Conservation (phyloP, 1,140 invertebrate genomes). For the Sitobion miscanthi region DNA sequence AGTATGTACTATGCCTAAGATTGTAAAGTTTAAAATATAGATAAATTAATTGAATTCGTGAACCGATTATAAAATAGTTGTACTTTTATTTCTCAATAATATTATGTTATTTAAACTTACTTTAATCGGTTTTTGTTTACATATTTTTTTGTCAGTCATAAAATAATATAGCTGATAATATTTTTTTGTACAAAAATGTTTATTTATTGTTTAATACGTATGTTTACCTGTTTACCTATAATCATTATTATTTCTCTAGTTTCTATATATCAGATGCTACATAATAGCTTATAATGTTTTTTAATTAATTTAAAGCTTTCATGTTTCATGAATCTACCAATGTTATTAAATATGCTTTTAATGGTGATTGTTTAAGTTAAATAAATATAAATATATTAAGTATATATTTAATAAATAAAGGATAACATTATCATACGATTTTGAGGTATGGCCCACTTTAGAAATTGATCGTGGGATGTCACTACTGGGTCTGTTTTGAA, state of each 20-base stretch:
- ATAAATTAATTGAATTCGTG: too few relatives aligned
- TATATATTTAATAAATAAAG: not conserved
- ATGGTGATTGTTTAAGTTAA: too few relatives aligned
- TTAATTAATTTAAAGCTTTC: not conserved
- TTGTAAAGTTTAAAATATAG: not conserved
- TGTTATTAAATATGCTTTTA: not conserved
- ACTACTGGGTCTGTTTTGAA: not conserved
- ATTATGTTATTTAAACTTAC: not conserved
- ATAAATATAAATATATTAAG: too few relatives aligned
- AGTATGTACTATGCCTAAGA: not conserved
- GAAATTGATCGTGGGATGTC: not conserved
- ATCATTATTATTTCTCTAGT: not conserved
- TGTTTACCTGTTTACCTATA: not conserved
- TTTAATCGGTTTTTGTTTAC: not conserved
- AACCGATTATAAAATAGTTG: not conserved
- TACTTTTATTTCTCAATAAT: not conserved
- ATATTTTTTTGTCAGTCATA: not conserved
- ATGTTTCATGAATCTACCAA: not conserved
- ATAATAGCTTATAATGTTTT: not conserved
- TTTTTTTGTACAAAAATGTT: too few relatives aligned
- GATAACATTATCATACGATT: not conserved
- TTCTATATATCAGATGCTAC: not conserved
- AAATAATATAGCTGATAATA: too few relatives aligned
- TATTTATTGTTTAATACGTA: too few relatives aligned
- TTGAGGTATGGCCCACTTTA: too few relatives aligned